A percentile compares a stretch with the other conserved stretches of the same genome.
These are phyloP conservation scores for Sebastes minor DNA, from an alignment of 2,797 vertebrate species.

Conservation along the genomic window DNA sequence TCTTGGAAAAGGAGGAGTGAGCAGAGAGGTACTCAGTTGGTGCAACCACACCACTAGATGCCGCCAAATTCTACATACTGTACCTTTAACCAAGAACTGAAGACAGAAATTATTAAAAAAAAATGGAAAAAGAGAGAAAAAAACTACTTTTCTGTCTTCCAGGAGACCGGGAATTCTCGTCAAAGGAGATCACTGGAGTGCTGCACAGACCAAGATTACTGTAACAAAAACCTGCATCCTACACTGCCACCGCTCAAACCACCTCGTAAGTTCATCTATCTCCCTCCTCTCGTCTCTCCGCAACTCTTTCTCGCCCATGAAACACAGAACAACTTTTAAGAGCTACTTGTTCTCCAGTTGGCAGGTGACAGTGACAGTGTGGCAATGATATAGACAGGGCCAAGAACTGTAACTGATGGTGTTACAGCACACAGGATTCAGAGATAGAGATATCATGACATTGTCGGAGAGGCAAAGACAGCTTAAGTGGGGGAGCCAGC, in stretches of 20 bases:
- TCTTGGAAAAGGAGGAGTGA: no score
- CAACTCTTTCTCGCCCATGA: not conserved
- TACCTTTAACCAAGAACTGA: not conserved
- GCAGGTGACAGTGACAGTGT: conserved; percentile 25
- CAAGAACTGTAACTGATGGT: conserved; percentile 32
- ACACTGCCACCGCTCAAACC: conserved; percentile 90
- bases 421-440: conserved; percentile 18
- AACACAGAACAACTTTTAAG: conserved; percentile 4
- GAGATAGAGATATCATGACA: conserved; percentile 35
- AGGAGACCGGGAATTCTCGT: conserved; percentile 91
- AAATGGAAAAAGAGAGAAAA: not conserved
- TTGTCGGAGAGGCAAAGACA: conserved; percentile 35
- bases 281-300: not conserved
- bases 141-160: not conserved
- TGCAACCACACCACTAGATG: not conserved
- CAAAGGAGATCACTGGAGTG: conserved; percentile 92
- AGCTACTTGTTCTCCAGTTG: conserved; percentile 9
- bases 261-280: conserved; percentile 79
- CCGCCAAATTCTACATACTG: not conserved
- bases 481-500: conserved; percentile 33
- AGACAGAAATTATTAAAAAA: not conserved
- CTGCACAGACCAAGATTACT: conserved; percentile 94
- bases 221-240: conserved; percentile 92
- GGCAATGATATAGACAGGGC: conserved; percentile 11
- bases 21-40: rapidly evolving